Base-by-base conservation (phyloP, 2,888 invertebrate species). In the Morinoia aosen region DNA sequence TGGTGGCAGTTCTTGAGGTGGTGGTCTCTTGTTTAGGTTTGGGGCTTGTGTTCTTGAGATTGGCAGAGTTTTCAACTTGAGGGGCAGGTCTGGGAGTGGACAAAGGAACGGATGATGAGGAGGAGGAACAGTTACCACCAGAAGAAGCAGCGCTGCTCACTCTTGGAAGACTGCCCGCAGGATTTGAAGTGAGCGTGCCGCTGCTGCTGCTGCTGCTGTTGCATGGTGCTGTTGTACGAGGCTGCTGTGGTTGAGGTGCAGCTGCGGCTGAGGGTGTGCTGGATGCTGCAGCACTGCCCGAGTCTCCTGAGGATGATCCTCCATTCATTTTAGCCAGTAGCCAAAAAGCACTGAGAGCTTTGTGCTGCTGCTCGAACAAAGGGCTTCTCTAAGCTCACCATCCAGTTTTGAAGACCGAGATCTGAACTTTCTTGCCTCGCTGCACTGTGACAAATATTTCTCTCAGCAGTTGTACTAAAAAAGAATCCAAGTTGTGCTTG, bases 261-360 rank as follows among this genome's bases (percentile, higher is more conserved):
- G 90, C 90, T 58, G 25, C 56, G 19, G 95, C 39, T 91, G 58
- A 40, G n/a, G 94, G n/a, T 57, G 90, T 90, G 90, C 48, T 40
- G 90, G 90, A 39, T 90, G 90, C 90, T 90, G 90, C 39, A 48
- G 90, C 90, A 90, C 40, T 40, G 90, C 40, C 90, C 48, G 90
- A 40, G 90, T 14, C 39, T 90, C 40, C 90, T 90, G 90, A 90
- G 90, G 90, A 57, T 57, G 93, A 48, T 93, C 93, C 93, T 93
- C 93, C 93, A 93, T 93, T 93, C 93, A 93, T 93, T 48, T 56
- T 93, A 93, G 48, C 48, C 93, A 93, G 33, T 57, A 57, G 16
- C 48, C 90, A 90, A 90, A 19, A 14, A 90, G 90, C 90, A 90
- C 40, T 39, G 90, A 90, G 90, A 90, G 90, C 90, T 90, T 39